Evolutionary conservation across 1,140 invertebrate genomes (phyloP).

Genomic region (Apis florea): DNA sequence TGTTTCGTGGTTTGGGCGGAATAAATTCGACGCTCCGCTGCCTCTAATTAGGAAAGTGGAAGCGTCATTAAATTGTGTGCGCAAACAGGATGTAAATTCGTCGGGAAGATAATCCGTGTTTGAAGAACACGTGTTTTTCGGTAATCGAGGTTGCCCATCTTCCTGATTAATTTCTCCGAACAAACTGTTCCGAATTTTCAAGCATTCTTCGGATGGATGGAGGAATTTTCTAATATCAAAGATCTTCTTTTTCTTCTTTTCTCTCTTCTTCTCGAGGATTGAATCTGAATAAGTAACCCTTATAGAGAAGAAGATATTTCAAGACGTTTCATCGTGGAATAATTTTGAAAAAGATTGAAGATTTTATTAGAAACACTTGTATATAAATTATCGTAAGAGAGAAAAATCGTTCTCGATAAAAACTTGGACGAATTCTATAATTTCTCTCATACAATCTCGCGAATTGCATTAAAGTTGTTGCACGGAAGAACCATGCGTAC

Average conservation of each 20-base stretch:
- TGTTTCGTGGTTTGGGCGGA: slow-evolving; percentile 14
- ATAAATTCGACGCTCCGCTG: slow-evolving; percentile 48
- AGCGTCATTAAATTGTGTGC: not conserved
- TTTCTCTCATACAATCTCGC: not conserved
- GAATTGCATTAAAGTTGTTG: not conserved
- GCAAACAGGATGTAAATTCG: not conserved
- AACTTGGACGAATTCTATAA: too few species aligned
- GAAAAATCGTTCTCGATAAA: too few species aligned
- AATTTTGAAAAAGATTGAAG: too few species aligned
- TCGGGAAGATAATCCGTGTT: not conserved
- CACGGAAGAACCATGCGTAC: slow-evolving; percentile 2
- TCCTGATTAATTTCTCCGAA: not conserved
- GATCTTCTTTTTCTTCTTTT: too few species aligned
- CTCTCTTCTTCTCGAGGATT: too few species aligned
- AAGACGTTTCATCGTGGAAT: too few species aligned
- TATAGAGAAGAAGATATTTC: too few species aligned
- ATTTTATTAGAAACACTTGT: too few species aligned
- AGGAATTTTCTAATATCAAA: too few species aligned
- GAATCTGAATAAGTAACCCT: too few species aligned
- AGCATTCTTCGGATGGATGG: too few species aligned
- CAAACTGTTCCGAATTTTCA: not conserved
- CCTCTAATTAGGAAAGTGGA: slow-evolving; percentile 11
- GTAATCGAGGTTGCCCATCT: not conserved
- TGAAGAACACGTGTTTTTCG: not conserved
- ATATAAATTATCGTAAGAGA: too few species aligned